Evolutionary conservation across 2,888 invertebrate species (phyloP), one percentile per base, ranked within the genome.

Genomic region (Abrostola tripartita): DNA sequence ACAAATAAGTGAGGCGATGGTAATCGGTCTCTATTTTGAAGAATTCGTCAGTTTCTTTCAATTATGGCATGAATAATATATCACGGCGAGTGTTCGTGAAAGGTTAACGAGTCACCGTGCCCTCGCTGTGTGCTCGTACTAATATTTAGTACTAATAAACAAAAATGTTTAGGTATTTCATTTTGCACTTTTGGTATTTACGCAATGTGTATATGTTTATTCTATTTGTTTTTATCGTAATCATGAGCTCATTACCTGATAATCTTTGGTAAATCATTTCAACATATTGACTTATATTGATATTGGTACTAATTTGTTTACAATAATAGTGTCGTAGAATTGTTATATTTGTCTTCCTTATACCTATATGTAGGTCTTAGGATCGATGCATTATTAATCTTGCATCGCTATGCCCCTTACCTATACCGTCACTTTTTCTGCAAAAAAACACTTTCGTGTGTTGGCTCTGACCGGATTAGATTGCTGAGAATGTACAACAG

Each of bases 31-130:
- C 37, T 78, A 59, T 71, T 80, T 82, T 76, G 69, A 76, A 81
- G 79, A 82, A 85, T 81, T 78, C 65, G 80, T 69, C 64, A 65
- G 79, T 80, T 74, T 65, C 68, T 77, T 83, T 81, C 83, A 83
- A 85, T 85, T 85, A 84, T 76, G 78, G 80, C 78, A 86, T 91
- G 87, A 89, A 91, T 92, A 90, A 91, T 89, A 87, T 79, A 88
- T 86, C 67, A 61, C 65, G 59, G 47, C 42, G 76, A 76, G 81
- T 76, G 56, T 70, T 81, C 92, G 92, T 92, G 92, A 93, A 92
- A 93, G 93, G 93, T 93, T 91, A 92, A 92, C 89, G 80, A 85
- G 88, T 78, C 71, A 87, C 85, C 86, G 75, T 81, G 84, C 83
- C 84, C 84, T 74, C 76, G 71, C 62, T 64, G 71, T 72, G 68